Base-by-base conservation (phyloP, 2,888 invertebrate genomes). In the Xestia c-nigrum region DNA sequence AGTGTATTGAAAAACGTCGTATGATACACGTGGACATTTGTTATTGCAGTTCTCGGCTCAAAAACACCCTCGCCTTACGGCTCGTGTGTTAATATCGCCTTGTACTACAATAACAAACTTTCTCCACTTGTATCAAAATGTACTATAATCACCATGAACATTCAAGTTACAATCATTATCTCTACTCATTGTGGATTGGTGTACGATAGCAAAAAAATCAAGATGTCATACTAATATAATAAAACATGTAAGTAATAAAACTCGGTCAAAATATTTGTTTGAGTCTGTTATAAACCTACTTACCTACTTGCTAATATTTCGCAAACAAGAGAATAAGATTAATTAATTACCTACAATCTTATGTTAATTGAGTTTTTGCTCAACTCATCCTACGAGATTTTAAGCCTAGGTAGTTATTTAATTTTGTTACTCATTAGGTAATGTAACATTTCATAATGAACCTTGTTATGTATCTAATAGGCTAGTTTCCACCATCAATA, bases 151-250 rank as follows among this genome's bases (percentile, higher is more conserved):
- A 59, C 19, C 19, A 59, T 14, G 31, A 31, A 5, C 19, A 59
- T 59, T n/a, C 19, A 61, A 40, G 40, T 40, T 43, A 7, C n/a
- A 14, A 14, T 43, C n/a, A 40, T 0, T 64, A 74, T 64, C 40
- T 61, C 47, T 19, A 19, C 16, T 55, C 40, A 47, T 78, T 69
- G 12, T 57, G 21, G 5, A 63, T 57, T 47, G 19, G 14, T 19
- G 43, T 14, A 6, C 59, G 79, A 71, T 71, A 64, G 50, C 5
- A 57, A 40, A n/a, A 19, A 19, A 19, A 46, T 40, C 47, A 55
- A 76, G 76, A 47, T 70, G 61, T 63, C 38, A 78, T 68, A 76
- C 16, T 61, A 61, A 52, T 24, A 52, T 24, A 31, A n/a, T 14
- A 21, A 46, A 38, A 52, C 19, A 9, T 7, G 46, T 55, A 24